Evolutionary conservation across 1,140 invertebrate genomes (phyloP), one percentile per base, ranked within the genome.

Genomic region (Drusus annulatus): DNA sequence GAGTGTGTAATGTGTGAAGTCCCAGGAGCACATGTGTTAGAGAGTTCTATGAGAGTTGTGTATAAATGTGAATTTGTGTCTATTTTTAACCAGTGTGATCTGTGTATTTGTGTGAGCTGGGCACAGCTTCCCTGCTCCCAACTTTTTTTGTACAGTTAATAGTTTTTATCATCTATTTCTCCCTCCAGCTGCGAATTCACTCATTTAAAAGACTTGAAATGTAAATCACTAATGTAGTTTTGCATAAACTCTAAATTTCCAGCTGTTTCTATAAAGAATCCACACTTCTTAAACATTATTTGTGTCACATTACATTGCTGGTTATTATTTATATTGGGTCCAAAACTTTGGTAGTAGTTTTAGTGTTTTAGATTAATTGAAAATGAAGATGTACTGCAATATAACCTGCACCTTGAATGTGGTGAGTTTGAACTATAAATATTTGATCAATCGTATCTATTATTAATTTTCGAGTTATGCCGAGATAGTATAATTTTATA

Each of bases 361-460:
- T 28, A 28, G 54, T 75, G 51, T 62, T 62, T 51, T 19, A 74
- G 31, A 79, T 28, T 75, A 54, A 52, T 74, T 74, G 50, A 79
- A 79, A 74, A 79, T 79, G 78, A 79, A 79, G 78, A 79, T 79
- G 78, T 79, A 74, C 56, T 79, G 78, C 51, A 79, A 79, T 79
- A 79, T 79, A 28, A 79, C 78, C 54, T 79, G 78, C 15, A 31
- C 68, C 7, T 52, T 79, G 45, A 79, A 74, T 75, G 31, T 75
- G 78, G 78, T 79, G 19, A 75, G 78, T 60, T 71, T 75, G 7
- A 0, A 16, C 25, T 36, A 7, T 25, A 5, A 52, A 75, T 75
- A n/a, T 15, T 36, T 36, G 36, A 71, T 71, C 52, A 7, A 51
- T 51, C 21, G 15, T 51, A 25, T 71, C 68, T 71, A 71, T 71